A percentile compares a stretch with the other conserved stretches of the same genome.
Evolutionary conservation across 2,888 invertebrate genomes (phyloP).

Genomic region (Neoascia interrupta): DNA sequence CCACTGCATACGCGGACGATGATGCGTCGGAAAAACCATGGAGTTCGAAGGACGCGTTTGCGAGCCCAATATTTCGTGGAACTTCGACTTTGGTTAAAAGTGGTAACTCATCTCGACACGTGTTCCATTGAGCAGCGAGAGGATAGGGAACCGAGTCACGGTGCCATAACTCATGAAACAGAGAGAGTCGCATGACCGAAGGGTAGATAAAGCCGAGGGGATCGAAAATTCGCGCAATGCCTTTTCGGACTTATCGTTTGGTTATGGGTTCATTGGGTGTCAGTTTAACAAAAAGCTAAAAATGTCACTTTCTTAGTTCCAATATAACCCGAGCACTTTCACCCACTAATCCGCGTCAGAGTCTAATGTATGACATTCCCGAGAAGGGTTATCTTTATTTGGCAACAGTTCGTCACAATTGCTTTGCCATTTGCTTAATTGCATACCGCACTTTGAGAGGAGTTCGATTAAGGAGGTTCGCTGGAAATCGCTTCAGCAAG

Average conservation of each 20-base stretch:
- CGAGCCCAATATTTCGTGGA: constrained; percentile 6
- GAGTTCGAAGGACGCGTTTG: no score
- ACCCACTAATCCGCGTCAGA: no score
- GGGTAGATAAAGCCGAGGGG: constrained; percentile 14
- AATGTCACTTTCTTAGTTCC: no score
- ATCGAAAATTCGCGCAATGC: constrained; percentile 7
- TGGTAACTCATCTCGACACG: neutral
- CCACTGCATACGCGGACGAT: constrained; percentile 17
- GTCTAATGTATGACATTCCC: no score
- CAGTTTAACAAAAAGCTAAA: neutral
- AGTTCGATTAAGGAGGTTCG: no score
- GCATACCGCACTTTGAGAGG: no score
- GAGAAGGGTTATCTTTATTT: no score
- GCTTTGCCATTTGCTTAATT: no score
- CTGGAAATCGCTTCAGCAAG: no score
- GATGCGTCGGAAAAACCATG: constrained; percentile 43
- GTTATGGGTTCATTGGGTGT: neutral
- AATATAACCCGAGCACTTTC: no score
- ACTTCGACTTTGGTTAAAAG: neutral
- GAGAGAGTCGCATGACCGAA: neutral
- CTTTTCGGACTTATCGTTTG: constrained; percentile 7
- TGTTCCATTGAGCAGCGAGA: neutral
- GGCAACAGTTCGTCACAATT: no score
- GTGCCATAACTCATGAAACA: constrained; percentile 1
- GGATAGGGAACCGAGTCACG: neutral